phyloP scores from a whole-genome alignment of 2,113 vertebrate genomes.

The Talpa occidentalis region DNA sequence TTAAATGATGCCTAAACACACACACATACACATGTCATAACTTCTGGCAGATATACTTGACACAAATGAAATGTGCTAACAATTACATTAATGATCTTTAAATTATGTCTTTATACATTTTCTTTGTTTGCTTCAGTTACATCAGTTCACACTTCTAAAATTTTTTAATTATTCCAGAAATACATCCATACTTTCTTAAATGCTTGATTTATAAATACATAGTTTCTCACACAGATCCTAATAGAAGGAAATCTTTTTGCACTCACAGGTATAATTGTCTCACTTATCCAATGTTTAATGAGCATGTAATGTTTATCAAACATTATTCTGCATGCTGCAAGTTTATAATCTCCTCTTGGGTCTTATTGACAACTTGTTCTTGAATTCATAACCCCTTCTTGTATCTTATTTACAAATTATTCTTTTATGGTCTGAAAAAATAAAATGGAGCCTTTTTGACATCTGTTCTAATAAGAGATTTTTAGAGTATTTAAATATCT shows the following conservation, averaged over 20 bases:
- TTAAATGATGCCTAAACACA: too few relatives aligned
- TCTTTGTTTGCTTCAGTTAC: neutral
- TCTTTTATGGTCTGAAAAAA: slow-evolving; percentile 33
- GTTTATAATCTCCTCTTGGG: too few relatives aligned
- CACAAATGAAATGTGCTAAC: neutral
- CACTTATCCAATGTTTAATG: neutral
- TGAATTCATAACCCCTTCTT: neutral
- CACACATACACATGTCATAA: too few relatives aligned
- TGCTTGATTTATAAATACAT: neutral
- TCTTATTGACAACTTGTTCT: too few relatives aligned
- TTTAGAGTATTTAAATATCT: neutral
- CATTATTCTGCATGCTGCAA: neutral
- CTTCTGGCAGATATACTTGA: neutral
- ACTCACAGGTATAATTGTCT: neutral
- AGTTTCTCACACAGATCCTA: neutral
- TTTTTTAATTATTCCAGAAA: neutral
- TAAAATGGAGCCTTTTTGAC: neutral
- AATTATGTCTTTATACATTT: neutral
- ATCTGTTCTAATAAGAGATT: neutral
- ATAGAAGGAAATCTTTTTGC: neutral
- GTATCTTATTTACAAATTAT: neutral
- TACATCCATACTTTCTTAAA: neutral
- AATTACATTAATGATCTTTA: neutral
- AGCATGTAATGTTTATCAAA: neutral
- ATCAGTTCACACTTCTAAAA: neutral